phyloP scores from a whole-genome alignment of 1,140 invertebrate genomes.

The Euglossa dilemma region DNA sequence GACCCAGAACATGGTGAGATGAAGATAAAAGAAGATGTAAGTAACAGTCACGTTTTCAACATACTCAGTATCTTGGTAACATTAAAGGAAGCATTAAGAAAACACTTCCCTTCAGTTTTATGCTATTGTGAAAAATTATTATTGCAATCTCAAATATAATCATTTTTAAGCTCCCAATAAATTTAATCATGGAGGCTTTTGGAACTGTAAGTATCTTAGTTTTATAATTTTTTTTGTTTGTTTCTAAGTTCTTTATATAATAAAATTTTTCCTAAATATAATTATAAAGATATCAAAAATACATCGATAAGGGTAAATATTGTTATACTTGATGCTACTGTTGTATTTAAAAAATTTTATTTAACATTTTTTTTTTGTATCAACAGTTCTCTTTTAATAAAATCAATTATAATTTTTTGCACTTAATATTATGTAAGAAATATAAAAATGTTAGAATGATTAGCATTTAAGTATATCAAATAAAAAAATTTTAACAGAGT shows the following conservation, averaged over 20 bases:
- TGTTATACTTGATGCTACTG: background rate
- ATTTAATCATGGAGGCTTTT: conserved; percentile 73
- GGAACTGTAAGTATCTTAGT: conserved; percentile 74
- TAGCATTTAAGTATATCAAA: background rate
- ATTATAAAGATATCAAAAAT: background rate
- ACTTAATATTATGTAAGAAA: background rate
- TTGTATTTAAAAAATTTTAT: background rate
- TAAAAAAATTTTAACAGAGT: background rate
- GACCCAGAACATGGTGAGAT: conserved; percentile 77
- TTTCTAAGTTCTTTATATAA: background rate
- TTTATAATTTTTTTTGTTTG: conserved; percentile 1
- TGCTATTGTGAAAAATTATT: background rate
- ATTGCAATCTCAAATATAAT: conserved; percentile 15
- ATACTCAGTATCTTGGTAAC: conserved; percentile 57
- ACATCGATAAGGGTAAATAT: background rate
- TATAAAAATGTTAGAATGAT: conserved; percentile 5
- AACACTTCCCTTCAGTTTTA: conserved; percentile 13
- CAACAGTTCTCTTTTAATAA: conserved; percentile 7
- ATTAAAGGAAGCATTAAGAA: conserved; percentile 27
- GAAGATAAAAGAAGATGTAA: conserved; percentile 79
- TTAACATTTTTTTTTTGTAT: background rate
- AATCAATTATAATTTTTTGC: background rate
- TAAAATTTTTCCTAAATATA: background rate
- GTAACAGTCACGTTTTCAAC: conserved; percentile 66
- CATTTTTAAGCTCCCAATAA: conserved; percentile 24